Base-by-base conservation (phyloP, 2,888 invertebrate species). In the Drosophila aldrichi region DNA sequence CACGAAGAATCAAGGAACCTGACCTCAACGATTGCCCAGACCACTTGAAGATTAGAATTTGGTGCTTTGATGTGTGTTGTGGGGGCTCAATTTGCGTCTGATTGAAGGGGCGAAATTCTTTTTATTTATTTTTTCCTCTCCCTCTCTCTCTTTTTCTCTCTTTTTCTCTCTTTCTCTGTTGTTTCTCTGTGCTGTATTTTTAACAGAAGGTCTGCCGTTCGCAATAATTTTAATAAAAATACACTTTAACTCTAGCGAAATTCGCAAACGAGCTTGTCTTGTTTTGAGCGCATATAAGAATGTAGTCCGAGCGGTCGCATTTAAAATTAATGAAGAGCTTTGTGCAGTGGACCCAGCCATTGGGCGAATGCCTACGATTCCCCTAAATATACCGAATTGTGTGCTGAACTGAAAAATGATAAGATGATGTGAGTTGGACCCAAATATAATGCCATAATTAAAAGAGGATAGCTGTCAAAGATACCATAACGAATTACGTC, bases 331-430 rank as follows among this genome's bases (percentile, higher is more conserved):
- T 49, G 40, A 52, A 34, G 5, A 56, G 49, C 58, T 54, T 32
- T 69, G 41, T 54, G 54, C 52, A 54, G 16, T 14, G 22, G 46
- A 61, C 61, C 61, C 40, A 57, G 34, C n/a, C 32, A 10, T 36
- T 43, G 49, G 40, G 44, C 5, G n/a, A 40, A 25, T 16, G 12
- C 18, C 18, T 32, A 56, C 55, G 18, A 56, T 43, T 32, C n/a
- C 22, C 12, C 32, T 22, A 20, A 32, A 65, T 68, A 55, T 64
- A 34, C 57, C 64, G 63, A 73, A 65, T 49, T 75, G 74, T 61
- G 80, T 69, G 68, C 76, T 78, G 69, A 84, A 68, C 76, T 70
- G 85, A 73, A 76, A 80, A 84, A 82, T 84, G 52, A 75, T 77
- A 29, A 20, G 12, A 29, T 20, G 2, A 20, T 54, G 58, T 61